Evolutionary conservation across 2,113 vertebrate genomes (phyloP), one percentile per base, ranked within the genome.

Genomic region (Carlito syrichta): DNA sequence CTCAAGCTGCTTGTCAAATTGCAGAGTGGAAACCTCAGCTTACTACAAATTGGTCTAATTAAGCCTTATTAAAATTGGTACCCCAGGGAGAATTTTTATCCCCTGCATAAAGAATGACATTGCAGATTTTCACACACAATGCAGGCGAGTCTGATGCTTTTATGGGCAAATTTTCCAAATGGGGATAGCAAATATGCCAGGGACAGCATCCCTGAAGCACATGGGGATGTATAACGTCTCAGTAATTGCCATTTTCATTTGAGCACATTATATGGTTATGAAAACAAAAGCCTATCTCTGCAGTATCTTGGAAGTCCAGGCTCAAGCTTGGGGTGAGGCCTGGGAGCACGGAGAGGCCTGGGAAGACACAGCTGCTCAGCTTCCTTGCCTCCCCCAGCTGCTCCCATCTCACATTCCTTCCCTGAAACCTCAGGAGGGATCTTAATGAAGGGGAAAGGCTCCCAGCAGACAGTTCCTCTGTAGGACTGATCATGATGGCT

Each of bases 11-110:
- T 95, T 96, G 88, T 97, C 85, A 94, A 94, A 94, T 78, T 94
- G 85, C 93, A 93, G 82, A 92, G 35, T 73, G 43, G 88, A 91
- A 97, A 89, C 43, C 52, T 94, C 82, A 56, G 88, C 94, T 96
- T 86, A 69, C 86, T 91, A 95, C 91, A 98, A 95, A 98, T 97
- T 89, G 96, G 82, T 95, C 96, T 97, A 98, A 98, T 97, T 98
- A 97, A 74, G 79, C 82, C 68, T 94, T 93, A 96, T 97, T 97
- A 97, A 97, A 96, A 93, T 69, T 22, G 54, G 86, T 83, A 88
- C 95, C 97, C 95, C 11, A 3, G 91, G 96, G 91, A 58, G 96
- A 91, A n/a, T 83, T 94, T 96, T 95, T 92, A 90, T 97, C 38
- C 82, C 74, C 79, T 45, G 78, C 78, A 95, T 89, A 96, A 95